Percentiles rank a stretch among this genome's conserved stretches.
phyloP scores from a whole-genome alignment of 2,113 vertebrate species.

The Polypterus bichir region DNA sequence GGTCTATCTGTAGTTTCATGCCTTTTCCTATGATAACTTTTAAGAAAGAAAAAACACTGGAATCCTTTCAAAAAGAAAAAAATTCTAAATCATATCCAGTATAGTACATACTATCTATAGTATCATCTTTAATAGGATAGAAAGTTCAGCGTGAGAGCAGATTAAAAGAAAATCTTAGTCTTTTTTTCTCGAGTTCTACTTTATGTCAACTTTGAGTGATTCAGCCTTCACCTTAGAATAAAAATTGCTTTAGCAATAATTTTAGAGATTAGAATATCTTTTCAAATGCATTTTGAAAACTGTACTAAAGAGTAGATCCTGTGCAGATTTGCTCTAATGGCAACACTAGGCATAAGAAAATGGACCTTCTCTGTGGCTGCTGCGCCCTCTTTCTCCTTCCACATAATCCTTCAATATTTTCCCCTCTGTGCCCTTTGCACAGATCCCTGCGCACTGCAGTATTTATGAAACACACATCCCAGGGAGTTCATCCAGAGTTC shows the following conservation, averaged over 20 bases:
- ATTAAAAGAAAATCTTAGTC: slow-evolving; percentile 44
- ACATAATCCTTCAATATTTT: not conserved
- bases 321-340: too few species aligned
- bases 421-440: slow-evolving; percentile 4
- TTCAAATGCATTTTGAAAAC: too few species aligned
- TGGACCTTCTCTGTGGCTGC: too few species aligned
- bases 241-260: too few species aligned
- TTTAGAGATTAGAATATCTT: too few species aligned
- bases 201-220: too few species aligned
- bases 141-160: slow-evolving; percentile 50
- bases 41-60: too few species aligned
- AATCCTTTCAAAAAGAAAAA: slow-evolving; percentile 17
- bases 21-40: too few species aligned
- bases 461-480: slow-evolving; percentile 31
- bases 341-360: too few species aligned
- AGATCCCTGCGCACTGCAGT: slow-evolving; percentile 13
- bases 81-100: slow-evolving; percentile 45
- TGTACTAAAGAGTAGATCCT: too few species aligned
- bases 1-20: too few species aligned
- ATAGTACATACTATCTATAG: slow-evolving; percentile 53
- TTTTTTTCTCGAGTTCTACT: not conserved
- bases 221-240: too few species aligned
- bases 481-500: slow-evolving; percentile 51
- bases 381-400: not conserved
- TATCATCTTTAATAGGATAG: slow-evolving; percentile 63